Evolutionary conservation across 2,797 vertebrate genomes (phyloP).

Genomic region (Threskiornis aethiopicus): DNA sequence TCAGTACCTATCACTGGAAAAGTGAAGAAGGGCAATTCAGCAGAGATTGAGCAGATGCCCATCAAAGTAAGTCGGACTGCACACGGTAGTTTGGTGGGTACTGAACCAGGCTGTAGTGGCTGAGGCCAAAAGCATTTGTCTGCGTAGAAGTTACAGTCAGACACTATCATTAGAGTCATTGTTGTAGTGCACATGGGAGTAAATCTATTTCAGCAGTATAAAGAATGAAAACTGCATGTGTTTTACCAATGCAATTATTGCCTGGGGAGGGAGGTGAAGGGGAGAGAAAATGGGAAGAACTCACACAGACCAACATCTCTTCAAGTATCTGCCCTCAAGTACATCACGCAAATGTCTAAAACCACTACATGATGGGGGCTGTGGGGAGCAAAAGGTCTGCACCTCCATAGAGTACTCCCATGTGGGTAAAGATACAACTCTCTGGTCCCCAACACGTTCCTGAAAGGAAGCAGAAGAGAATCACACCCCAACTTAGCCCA

Average conservation of each 20-base stretch:
- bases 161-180: not conserved
- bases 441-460: not conserved
- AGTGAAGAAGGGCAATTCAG: not conserved
- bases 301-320: not conserved
- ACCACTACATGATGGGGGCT: not conserved
- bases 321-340: not conserved
- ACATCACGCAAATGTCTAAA: not conserved
- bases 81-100: not conserved
- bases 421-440: not conserved
- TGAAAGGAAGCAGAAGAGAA: not conserved
- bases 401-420: accelerated
- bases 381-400: not conserved
- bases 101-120: not conserved
- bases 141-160: not conserved
- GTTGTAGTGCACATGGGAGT: not conserved
- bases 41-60: not conserved
- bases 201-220: not conserved
- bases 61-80: not conserved
- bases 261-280: not conserved
- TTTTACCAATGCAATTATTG: not conserved
- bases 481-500: not conserved
- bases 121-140: not conserved
- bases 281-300: not conserved
- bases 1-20: not conserved
- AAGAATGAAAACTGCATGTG: not conserved